Evolutionary conservation across 1,140 invertebrate genomes (phyloP).

Genomic region (Littorina saxatilis): DNA sequence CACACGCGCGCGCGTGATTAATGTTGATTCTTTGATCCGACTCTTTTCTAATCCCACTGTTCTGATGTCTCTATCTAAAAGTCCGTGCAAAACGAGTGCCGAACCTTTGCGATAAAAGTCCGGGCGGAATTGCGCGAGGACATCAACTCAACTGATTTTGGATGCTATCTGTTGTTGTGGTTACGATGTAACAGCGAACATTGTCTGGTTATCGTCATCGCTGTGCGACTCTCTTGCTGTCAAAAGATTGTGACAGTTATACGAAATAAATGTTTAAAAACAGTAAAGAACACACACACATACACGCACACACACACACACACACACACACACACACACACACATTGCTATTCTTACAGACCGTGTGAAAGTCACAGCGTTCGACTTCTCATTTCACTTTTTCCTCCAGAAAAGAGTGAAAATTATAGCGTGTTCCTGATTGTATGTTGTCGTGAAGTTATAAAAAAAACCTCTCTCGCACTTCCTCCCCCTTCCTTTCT

Average conservation of each 20-base stretch:
- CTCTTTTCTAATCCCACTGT: no score
- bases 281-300: background rate
- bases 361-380: background rate
- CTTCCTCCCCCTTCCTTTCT: background rate
- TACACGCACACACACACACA: constrained; percentile 1
- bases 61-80: no score
- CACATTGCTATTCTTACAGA: background rate
- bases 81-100: no score
- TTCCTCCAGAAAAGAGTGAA: background rate
- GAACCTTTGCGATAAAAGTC: no score
- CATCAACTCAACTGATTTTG: no score
- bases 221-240: background rate
- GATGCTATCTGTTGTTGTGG: no score
- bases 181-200: no score
- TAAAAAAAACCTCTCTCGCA: background rate
- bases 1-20: no score
- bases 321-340: background rate
- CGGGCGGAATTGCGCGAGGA: no score
- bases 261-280: background rate
- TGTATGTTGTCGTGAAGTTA: no score
- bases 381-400: background rate
- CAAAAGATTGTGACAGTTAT: background rate
- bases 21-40: no score
- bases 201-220: background rate
- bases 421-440: background rate